phyloP scores from a whole-genome alignment of 2,113 vertebrate species.

The Mustelus asterias region DNA sequence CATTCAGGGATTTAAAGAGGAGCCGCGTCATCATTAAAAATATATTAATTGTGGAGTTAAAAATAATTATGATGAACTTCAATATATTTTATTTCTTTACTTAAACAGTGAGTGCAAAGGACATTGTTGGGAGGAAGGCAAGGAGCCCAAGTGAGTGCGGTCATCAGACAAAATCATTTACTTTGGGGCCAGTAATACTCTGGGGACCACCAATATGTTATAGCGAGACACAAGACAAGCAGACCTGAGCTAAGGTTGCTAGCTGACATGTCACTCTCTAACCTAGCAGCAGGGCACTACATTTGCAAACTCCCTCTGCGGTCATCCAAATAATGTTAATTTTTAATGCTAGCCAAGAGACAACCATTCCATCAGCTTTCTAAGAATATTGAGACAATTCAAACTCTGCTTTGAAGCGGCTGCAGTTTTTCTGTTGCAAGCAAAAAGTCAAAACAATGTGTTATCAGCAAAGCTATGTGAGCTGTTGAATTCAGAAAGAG shows the following conservation, averaged over 20 bases:
- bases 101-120: background rate
- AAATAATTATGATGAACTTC: slow-evolving; percentile 7
- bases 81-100: background rate
- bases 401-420: background rate
- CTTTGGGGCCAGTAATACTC: background rate
- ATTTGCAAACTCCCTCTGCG: background rate
- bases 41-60: background rate
- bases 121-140: background rate
- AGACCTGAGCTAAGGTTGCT: background rate
- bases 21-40: background rate
- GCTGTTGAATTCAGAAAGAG: background rate
- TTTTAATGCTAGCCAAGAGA: background rate
- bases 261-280: background rate
- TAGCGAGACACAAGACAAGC: background rate
- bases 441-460: background rate
- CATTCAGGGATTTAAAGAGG: background rate
- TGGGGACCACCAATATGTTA: background rate
- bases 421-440: background rate
- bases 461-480: background rate
- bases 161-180: background rate
- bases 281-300: background rate
- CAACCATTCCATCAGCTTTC: background rate
- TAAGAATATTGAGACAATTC: background rate
- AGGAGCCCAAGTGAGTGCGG: background rate
- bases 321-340: background rate